Conservation (phyloP, 2,797 vertebrate genomes). For the Urosaurus nigricauda region DNA sequence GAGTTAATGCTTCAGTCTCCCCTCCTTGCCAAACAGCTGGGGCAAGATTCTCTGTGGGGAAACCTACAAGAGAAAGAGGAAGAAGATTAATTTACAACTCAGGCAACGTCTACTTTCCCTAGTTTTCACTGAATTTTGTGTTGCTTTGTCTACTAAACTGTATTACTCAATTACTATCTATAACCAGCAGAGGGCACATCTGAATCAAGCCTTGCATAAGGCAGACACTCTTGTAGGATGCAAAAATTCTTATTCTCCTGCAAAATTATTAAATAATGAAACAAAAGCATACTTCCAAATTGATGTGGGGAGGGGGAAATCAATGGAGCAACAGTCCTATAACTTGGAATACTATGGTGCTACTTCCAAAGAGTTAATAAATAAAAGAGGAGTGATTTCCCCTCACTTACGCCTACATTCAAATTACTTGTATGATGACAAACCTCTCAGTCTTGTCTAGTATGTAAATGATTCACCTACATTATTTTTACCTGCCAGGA, state of each 20-base stretch:
- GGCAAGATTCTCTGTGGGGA: slow-evolving; percentile 85
- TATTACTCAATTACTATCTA: slow-evolving; percentile 33
- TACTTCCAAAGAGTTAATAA: background rate
- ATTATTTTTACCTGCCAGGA: background rate
- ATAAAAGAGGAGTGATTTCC: slow-evolving; percentile 16
- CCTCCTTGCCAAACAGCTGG: slow-evolving; percentile 92
- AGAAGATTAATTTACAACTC: slow-evolving; percentile 45
- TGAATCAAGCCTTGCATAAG: background rate
- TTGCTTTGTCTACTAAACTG: background rate
- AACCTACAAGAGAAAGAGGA: slow-evolving; percentile 82
- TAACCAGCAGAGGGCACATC: slow-evolving; percentile 37
- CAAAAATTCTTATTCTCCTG: background rate
- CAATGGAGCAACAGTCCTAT: slow-evolving; percentile 18
- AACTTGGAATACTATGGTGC: background rate
- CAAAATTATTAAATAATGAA: slow-evolving; percentile 6
- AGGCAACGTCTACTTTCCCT: background rate
- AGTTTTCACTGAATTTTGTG: background rate
- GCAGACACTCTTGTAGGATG: background rate
- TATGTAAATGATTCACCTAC: slow-evolving; percentile 35
- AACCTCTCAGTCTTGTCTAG: slow-evolving; percentile 13
- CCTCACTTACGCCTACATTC: slow-evolving; percentile 12
- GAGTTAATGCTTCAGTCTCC: slow-evolving; percentile 92
- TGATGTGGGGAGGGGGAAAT: background rate
- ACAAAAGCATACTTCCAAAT: background rate
- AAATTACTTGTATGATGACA: background rate